phyloP scores from a whole-genome alignment of 2,113 vertebrate species.

The Oriolus oriolus region DNA sequence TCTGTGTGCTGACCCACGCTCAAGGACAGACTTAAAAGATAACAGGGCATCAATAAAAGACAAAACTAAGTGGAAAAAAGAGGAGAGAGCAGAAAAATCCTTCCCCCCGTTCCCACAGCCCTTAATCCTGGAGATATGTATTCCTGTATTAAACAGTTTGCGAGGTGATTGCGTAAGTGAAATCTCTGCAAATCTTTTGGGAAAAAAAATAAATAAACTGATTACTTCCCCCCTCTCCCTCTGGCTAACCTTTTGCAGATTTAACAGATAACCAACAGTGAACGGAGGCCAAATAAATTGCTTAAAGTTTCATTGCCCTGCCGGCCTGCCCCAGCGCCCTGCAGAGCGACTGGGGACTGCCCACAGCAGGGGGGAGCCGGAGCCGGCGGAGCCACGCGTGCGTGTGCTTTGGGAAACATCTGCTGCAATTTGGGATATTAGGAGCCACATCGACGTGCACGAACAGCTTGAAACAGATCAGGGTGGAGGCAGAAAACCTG shows the following conservation, averaged over 20 bases:
- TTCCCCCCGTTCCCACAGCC: background rate
- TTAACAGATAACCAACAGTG: background rate
- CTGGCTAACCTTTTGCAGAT: slow-evolving; percentile 18
- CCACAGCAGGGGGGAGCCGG: background rate
- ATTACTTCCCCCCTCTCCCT: background rate
- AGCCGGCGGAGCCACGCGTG: background rate
- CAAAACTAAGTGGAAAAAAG: background rate
- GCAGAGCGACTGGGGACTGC: rapidly evolving
- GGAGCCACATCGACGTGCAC: background rate
- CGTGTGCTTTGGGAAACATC: background rate
- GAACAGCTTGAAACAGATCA: background rate
- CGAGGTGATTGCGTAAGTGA: slow-evolving; percentile 18
- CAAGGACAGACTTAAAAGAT: background rate
- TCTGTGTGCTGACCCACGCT: background rate
- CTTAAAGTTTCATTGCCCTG: background rate
- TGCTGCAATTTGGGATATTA: background rate
- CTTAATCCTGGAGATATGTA: slow-evolving; percentile 45
- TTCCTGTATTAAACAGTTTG: slow-evolving; percentile 1
- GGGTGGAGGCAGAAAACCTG: background rate
- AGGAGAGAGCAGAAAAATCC: background rate
- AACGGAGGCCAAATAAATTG: background rate
- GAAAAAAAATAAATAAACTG: background rate
- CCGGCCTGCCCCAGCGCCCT: background rate
- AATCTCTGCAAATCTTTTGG: slow-evolving; percentile 52
- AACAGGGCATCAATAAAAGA: background rate